Percentiles rank a stretch among this genome's conserved stretches.
These are phyloP conservation scores for Mizuhopecten yessoensis DNA, from an alignment of 1,140 invertebrate species.

Conservation along the genomic window DNA sequence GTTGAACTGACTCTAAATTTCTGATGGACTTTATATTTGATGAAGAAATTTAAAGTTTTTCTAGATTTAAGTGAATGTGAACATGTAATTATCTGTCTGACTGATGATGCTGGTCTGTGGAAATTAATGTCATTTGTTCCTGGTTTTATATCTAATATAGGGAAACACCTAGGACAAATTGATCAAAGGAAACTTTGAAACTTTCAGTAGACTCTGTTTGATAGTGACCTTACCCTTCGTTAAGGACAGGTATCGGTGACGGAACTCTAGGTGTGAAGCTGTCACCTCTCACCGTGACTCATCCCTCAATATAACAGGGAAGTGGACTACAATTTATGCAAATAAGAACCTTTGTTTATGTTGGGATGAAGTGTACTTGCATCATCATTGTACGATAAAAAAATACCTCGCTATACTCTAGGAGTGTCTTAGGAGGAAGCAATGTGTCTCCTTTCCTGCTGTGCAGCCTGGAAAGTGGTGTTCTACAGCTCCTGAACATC, in stretches of 20 bases:
- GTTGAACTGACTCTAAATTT: neutral
- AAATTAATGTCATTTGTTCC: no score
- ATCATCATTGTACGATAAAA: neutral
- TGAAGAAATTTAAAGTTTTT: neutral
- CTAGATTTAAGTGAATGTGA: no score
- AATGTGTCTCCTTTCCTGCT: neutral
- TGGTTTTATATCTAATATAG: neutral
- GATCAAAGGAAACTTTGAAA: no score
- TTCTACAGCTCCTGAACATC: neutral
- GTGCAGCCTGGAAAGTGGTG: neutral
- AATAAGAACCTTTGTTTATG: neutral
- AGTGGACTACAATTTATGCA: constrained; percentile 2
- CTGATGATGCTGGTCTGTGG: no score
- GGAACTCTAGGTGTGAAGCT: neutral
- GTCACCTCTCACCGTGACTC: neutral
- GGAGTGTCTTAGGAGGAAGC: neutral
- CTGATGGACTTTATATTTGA: neutral
- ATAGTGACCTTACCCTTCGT: constrained; percentile 16
- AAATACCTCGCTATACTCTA: neutral
- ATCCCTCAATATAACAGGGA: neutral
- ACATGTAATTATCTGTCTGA: no score
- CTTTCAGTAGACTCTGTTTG: neutral
- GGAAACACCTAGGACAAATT: neutral
- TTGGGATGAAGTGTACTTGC: neutral
- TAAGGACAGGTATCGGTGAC: constrained; percentile 10